Evolutionary conservation across 2,888 invertebrate species (phyloP), one percentile per base, ranked within the genome.

Genomic region (Brenthis ino): DNA sequence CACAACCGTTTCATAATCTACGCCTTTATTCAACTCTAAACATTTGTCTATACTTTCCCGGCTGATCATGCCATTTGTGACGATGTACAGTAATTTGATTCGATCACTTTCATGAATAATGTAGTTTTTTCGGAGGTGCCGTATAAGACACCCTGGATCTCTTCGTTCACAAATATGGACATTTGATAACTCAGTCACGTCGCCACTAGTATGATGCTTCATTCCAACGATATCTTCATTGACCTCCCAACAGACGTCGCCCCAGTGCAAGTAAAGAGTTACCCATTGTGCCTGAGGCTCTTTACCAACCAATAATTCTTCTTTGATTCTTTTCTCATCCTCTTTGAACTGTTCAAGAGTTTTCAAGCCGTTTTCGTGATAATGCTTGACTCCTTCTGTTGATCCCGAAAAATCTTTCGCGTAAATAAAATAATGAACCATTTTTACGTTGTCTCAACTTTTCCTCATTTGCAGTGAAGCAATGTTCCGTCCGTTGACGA

Each of bases 231-330:
- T 63, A 0, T 75, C 37, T 75, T 80, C 81, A 57, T 76, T 69
- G 4, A 80, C 79, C 70, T 79, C 75, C 2, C 20, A 64, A 69
- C 80, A 80, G 5, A 14, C 6, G 55, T 73, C 3, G 4, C 79
- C 77, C 80, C 82, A 82, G 67, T 82, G 80, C 57, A 82, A 76
- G 61, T 80, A 81, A 69, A 82, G 53, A 14, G 77, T 75, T 75
- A 16, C 16, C 16, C 16, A 16, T 16, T 16, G 16, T 16, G 16
- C 16, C 16, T 16, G 16, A 16, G 16, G 16, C 16, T 16, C 16
- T 16, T 16, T 16, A 16, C 16, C 16, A 16, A 16, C 16, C 16
- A 16, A 16, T 16, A 16, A 16, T 16, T 16, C 16, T 16, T 16
- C 16, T 16, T 16, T 16, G 16, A 16, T 16, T 16, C 16, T 16